Conservation (phyloP, 2,888 invertebrate genomes). For the Rotaria macrura region DNA sequence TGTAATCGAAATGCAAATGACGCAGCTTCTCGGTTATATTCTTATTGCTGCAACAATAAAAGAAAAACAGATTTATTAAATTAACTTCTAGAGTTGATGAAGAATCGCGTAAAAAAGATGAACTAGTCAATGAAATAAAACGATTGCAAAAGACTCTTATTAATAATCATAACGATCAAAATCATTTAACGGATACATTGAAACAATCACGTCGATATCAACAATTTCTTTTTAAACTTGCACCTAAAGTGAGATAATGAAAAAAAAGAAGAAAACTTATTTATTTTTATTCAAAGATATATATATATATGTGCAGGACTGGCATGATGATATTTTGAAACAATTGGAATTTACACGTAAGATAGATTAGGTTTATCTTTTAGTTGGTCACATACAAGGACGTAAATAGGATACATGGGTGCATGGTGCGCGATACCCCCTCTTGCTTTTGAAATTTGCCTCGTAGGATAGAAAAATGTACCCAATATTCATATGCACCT, state of each 20-base stretch:
- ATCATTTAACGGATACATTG: background rate
- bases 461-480: too few species aligned
- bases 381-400: too few species aligned
- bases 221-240: conserved; percentile 18
- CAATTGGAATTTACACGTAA: background rate
- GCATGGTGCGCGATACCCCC: too few species aligned
- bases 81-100: background rate
- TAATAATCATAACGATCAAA: background rate
- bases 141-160: background rate
- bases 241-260: background rate
- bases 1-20: background rate
- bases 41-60: too few species aligned
- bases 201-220: conserved; percentile 9
- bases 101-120: background rate
- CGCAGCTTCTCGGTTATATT: background rate
- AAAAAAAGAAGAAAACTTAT: background rate
- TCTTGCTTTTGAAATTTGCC: too few species aligned
- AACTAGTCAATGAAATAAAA: background rate
- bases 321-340: background rate
- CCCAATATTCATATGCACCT: too few species aligned
- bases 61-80: background rate
- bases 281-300: background rate
- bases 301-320: background rate
- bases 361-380: background rate
- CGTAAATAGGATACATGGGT: too few species aligned